phyloP scores from a whole-genome alignment of 2,797 vertebrate species.

The Callimico goeldii region DNA sequence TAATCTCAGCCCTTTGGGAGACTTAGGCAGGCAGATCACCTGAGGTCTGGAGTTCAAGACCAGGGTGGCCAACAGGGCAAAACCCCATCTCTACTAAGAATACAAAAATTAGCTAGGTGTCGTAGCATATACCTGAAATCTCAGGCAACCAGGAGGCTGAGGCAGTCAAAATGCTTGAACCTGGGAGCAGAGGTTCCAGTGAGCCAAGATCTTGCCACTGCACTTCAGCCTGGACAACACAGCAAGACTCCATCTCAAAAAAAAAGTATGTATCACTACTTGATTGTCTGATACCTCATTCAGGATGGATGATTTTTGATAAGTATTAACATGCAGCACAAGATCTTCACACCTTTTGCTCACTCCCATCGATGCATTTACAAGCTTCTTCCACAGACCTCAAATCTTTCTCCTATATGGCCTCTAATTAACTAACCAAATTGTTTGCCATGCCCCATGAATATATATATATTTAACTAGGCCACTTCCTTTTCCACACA shows the following conservation, averaged over 20 bases:
- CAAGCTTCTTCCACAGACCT: not conserved
- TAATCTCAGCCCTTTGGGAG: not conserved
- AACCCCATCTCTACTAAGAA: not conserved
- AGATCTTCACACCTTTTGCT: not conserved
- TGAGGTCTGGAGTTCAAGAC: not conserved
- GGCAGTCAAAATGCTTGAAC: not conserved
- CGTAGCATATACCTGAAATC: too few relatives aligned
- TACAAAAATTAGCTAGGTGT: not conserved
- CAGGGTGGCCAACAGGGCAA: not conserved
- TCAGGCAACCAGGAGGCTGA: not conserved
- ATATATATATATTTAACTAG: not conserved
- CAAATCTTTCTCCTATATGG: not conserved
- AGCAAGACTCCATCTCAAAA: not conserved
- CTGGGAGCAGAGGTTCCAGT: not conserved
- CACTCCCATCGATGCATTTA: not conserved
- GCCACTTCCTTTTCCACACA: not conserved
- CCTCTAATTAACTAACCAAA: not conserved
- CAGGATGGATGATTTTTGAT: not conserved
- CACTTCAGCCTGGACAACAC: not conserved
- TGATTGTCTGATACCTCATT: not conserved
- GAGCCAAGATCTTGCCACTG: not conserved
- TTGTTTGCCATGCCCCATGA: not conserved
- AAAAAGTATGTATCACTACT: not conserved
- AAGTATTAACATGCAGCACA: not conserved
- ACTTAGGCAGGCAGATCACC: not conserved